phyloP scores from a whole-genome alignment of 2,797 vertebrate species.

The Rhinogobio ventralis region DNA sequence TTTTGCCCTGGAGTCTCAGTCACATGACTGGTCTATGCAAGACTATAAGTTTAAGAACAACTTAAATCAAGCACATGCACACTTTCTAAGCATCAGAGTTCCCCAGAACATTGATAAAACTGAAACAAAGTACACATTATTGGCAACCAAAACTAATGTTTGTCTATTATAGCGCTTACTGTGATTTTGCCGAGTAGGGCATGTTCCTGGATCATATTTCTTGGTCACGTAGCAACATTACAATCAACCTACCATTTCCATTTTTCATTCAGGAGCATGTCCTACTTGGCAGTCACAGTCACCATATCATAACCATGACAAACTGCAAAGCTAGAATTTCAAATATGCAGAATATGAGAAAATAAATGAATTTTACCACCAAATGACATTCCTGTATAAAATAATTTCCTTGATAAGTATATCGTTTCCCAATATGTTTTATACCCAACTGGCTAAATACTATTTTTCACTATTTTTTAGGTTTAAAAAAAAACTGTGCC shows the following conservation, averaged over 20 bases:
- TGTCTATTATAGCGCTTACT: neutral
- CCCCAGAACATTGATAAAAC: neutral
- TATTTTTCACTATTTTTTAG: neutral
- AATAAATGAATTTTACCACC: neutral
- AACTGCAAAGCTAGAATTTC: neutral
- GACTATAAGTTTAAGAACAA: neutral
- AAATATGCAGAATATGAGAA: neutral
- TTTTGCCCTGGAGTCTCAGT: slow-evolving; percentile 1
- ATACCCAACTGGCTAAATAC: neutral
- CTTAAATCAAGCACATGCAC: neutral
- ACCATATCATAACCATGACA: slow-evolving; percentile 26
- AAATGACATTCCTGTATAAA: neutral
- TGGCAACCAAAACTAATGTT: neutral
- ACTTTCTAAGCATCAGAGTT: neutral
- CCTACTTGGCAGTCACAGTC: neutral
- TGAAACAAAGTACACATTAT: neutral
- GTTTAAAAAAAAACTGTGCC: neutral
- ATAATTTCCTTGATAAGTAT: neutral
- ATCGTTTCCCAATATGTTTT: neutral
- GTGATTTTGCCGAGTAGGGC: neutral
- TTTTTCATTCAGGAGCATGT: neutral
- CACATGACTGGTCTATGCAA: neutral
- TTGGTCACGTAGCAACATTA: neutral
- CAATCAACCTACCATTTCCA: neutral
- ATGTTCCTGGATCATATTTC: neutral